Base-by-base conservation (phyloP, 2,888 invertebrate genomes). In the Morpho deidamia region DNA sequence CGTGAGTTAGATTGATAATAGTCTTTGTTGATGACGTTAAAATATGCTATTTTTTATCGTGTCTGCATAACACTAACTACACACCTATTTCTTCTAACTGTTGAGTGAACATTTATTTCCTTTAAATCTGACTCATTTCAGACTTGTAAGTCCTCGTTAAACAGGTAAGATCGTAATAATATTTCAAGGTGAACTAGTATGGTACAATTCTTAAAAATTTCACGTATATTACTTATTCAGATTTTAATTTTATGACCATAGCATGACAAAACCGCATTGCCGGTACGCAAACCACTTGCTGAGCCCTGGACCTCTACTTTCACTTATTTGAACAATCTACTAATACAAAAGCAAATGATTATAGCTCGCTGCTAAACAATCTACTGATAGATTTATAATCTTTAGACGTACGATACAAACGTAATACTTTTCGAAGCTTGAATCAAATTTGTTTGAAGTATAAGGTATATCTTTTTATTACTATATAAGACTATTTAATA, bases 271-370 rank as follows among this genome's bases (percentile, higher is more conserved):
- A 42, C n/a, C 42, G 12, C 8, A 49, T 42, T 42, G 42, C 49
- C 49, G 49, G 44, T 51, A 53, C 38, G 37, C 46, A 37, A 35
- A 52, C 10, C 49, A 35, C 42, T 42, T 42, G 41, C 32, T 34
- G 37, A 47, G 37, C 47, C 53, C 43, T 33, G 32, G 33, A 42
- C 46, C 11, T 10, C 37, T 33, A 42, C 53, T 53, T 53, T 47
- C 53, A 53, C 53, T 53, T 38, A 10, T 23, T 49, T 39, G 11
- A 38, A 11, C 35, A 53, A 53, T 47, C 11, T 10, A 44, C 39
- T 46, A 14, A 23, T 23, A 23, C 23, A 23, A 33, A 39, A 23
- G 23, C 23, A 23, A 23, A 23, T 23, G 5, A 23, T 23, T 23
- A 23, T 23, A 23, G 23, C 2, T 23, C 23, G 23, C 23, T 23